These are phyloP conservation scores for Dreissena polymorpha DNA, from an alignment of 1,140 invertebrate species.

Conservation along the genomic window DNA sequence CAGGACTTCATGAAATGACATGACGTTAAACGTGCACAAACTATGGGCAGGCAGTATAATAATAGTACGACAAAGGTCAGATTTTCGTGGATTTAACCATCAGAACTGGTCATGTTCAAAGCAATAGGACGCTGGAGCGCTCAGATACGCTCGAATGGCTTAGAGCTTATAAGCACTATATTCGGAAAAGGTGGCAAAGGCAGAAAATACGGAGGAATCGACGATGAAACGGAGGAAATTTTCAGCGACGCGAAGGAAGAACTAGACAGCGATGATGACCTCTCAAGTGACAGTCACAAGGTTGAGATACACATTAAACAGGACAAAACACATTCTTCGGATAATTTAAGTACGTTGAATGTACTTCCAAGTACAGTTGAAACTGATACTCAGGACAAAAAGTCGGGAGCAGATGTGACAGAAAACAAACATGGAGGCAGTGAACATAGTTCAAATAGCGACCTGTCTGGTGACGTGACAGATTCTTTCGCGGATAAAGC, in stretches of 20 bases:
- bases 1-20: no score
- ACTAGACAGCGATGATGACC: slow-evolving; percentile 9
- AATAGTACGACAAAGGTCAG: no score
- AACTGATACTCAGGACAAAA: not conserved
- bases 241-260: slow-evolving; percentile 30
- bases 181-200: slow-evolving; percentile 28
- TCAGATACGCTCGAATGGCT: slow-evolving; percentile 4
- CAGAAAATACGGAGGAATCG: slow-evolving; percentile 25
- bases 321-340: not conserved
- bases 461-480: not conserved
- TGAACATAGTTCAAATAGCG: not conserved
- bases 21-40: no score
- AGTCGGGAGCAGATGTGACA: not conserved
- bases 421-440: not conserved
- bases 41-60: no score
- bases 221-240: slow-evolving; percentile 38
- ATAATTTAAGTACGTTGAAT: not conserved
- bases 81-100: no score
- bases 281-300: not conserved
- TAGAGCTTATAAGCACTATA: slow-evolving; percentile 10
- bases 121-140: slow-evolving; percentile 19
- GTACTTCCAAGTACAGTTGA: not conserved
- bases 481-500: not conserved
- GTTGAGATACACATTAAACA: not conserved
- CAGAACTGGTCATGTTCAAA: slow-evolving; percentile 19